Conservation (phyloP, 2,113 vertebrate species). For the Aptenodytes forsteri region DNA sequence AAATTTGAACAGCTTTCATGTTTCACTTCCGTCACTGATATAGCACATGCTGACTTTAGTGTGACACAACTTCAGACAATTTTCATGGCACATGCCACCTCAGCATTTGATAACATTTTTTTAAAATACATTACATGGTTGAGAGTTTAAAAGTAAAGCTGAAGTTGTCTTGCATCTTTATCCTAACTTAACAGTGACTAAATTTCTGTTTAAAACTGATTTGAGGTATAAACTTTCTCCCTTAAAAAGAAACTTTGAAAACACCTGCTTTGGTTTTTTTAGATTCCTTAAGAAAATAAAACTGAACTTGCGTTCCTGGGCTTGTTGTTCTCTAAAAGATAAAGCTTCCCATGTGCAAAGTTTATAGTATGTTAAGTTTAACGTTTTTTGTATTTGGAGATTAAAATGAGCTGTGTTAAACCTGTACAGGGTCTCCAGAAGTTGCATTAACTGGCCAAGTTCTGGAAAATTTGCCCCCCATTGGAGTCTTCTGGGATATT, state of each 20-base stretch:
- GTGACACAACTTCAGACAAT: background rate
- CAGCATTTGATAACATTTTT: background rate
- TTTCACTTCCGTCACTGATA: background rate
- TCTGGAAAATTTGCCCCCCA: slow-evolving; percentile 91
- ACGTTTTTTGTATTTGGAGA: background rate
- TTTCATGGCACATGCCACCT: background rate
- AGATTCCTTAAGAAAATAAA: background rate
- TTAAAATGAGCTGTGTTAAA: slow-evolving; percentile 2
- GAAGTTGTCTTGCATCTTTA: background rate
- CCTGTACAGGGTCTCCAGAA: slow-evolving; percentile 84
- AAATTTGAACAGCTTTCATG: background rate
- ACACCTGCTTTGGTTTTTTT: background rate
- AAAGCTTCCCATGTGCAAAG: background rate
- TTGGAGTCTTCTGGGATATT: slow-evolving; percentile 99
- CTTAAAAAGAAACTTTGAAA: background rate
- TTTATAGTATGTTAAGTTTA: background rate
- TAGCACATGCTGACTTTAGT: background rate
- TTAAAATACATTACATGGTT: background rate
- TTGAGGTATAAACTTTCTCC: background rate
- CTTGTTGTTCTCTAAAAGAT: background rate
- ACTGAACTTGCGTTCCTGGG: background rate
- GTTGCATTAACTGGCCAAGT: slow-evolving; percentile 72
- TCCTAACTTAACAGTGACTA: background rate
- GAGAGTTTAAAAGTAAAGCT: background rate
- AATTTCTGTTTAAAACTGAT: background rate